Conservation (phyloP, 2,797 vertebrate species). For the Hypotaenidia okinawae region DNA sequence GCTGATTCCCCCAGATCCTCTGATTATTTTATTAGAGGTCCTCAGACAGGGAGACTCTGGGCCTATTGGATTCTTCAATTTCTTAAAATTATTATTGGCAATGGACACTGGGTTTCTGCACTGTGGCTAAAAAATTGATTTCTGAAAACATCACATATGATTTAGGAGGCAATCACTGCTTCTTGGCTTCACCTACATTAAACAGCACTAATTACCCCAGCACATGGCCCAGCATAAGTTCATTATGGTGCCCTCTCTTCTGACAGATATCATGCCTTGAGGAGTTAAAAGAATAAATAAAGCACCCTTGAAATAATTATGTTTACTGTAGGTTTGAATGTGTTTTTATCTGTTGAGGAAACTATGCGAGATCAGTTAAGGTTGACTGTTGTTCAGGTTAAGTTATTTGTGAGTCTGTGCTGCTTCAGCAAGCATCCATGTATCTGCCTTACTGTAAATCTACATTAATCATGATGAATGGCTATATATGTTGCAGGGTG, state of each 20-base stretch:
- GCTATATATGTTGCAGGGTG: not conserved
- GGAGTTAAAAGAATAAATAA: not conserved
- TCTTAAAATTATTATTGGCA: not conserved
- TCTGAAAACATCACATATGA: not conserved
- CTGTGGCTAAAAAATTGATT: not conserved
- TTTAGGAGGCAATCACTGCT: not conserved
- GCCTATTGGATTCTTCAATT: not conserved
- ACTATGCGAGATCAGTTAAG: not conserved
- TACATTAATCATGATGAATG: constrained; percentile 25
- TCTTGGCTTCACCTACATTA: not conserved
- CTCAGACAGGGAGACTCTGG: not conserved
- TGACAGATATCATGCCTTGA: not conserved
- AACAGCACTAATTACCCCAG: not conserved
- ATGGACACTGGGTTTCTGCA: not conserved
- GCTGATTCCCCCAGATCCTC: not conserved
- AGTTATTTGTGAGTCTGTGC: not conserved
- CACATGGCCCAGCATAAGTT: not conserved
- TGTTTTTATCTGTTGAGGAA: not conserved
- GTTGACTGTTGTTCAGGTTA: not conserved
- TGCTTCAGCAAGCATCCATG: not conserved
- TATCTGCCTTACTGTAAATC: constrained; percentile 28
- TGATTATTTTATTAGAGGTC: not conserved
- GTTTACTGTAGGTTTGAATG: not conserved
- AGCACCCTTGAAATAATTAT: not conserved
- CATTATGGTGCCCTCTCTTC: not conserved